These are phyloP conservation scores for Pyrrhopygopsis socrates DNA, from an alignment of 2,888 invertebrate genomes.

Conservation along the genomic window DNA sequence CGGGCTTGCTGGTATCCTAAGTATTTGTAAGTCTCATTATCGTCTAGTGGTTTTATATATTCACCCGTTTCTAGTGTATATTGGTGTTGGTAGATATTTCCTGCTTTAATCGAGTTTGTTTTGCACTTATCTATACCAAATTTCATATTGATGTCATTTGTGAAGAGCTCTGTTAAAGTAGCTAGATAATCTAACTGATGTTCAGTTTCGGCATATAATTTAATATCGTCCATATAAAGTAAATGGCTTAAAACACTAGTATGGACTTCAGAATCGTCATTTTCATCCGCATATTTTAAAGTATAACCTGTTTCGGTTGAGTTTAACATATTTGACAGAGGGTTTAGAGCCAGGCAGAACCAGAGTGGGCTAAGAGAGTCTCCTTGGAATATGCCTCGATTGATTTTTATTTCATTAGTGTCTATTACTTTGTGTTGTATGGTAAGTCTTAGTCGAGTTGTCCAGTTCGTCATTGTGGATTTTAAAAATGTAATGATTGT, in stretches of 20 bases:
- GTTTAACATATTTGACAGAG: constrained; percentile 56
- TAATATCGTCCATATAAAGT: constrained; percentile 72
- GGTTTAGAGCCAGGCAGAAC: constrained; percentile 72
- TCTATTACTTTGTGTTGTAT: constrained; percentile 45
- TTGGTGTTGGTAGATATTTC: background rate
- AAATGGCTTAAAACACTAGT: background rate
- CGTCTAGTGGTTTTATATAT: constrained; percentile 22
- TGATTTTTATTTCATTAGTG: constrained; percentile 18
- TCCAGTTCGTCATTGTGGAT: constrained; percentile 56
- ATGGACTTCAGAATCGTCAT: too few species aligned
- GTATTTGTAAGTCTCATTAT: constrained; percentile 55
- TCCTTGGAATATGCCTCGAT: background rate
- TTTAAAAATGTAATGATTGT: constrained; percentile 41
- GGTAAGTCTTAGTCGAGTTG: constrained; percentile 57
- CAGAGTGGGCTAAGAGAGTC: constrained; percentile 26
- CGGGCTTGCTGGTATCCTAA: constrained; percentile 59
- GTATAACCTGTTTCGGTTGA: background rate
- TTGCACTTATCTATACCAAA: constrained; percentile 64
- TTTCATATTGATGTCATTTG: constrained; percentile 43
- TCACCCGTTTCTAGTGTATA: constrained; percentile 15
- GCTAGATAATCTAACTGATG: constrained; percentile 15
- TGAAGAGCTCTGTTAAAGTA: constrained; percentile 43
- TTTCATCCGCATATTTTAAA: too few species aligned
- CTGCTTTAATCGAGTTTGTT: constrained; percentile 18
- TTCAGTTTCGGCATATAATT: constrained; percentile 39